Percentiles rank a stretch among this genome's conserved stretches.
Conservation (phyloP, 2,797 vertebrate species). For the Thripadectes ignobilis region DNA sequence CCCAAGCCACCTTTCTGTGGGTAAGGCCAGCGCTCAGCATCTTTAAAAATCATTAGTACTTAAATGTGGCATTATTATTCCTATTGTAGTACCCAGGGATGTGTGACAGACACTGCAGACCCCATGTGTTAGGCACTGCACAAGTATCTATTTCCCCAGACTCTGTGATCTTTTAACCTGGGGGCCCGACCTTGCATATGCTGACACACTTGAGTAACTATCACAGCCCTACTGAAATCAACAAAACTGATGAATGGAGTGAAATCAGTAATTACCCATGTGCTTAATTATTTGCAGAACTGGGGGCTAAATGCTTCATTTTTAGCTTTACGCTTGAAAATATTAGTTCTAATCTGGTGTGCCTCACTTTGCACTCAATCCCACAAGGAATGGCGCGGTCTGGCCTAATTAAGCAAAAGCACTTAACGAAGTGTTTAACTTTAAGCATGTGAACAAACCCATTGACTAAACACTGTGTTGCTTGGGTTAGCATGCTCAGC, state of each 20-base stretch:
- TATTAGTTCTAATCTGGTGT: not conserved
- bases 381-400: not conserved
- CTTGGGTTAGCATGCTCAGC: not conserved
- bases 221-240: not conserved
- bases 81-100: not conserved
- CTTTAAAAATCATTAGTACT: not conserved
- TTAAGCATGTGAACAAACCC: not conserved
- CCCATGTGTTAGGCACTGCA: not conserved
- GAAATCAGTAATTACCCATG: conserved; percentile 61
- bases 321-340: conserved; percentile 11
- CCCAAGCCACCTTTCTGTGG: not conserved
- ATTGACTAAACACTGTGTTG: not conserved
- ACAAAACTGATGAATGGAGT: conserved; percentile 20
- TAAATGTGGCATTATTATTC: not conserved
- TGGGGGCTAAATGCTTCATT: conserved; percentile 32
- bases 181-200: not conserved
- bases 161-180: not conserved
- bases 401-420: conserved; percentile 56
- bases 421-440: conserved; percentile 5
- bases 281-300: conserved; percentile 58
- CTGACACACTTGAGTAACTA: not conserved
- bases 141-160: not conserved
- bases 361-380: not conserved
- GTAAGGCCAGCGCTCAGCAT: not conserved
- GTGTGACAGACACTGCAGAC: fast-evolving